These are phyloP conservation scores for Oscheius sp. DNA, from an alignment of 2,888 invertebrate species.

Conservation along the genomic window DNA sequence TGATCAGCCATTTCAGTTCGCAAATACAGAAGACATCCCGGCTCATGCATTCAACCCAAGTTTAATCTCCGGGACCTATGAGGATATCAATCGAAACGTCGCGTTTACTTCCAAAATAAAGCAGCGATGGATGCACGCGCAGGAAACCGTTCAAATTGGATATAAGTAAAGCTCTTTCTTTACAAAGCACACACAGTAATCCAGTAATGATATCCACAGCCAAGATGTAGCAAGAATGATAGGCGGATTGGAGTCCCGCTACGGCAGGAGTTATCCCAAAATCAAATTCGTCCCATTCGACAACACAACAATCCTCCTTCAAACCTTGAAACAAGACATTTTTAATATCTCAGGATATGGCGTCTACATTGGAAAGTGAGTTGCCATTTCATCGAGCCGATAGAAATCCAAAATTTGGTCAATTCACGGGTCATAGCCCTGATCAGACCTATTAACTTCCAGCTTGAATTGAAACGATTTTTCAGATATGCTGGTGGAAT, in stretches of 20 bases:
- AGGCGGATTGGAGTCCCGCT: neutral
- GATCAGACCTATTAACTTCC: too few species aligned
- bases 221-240: neutral
- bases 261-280: neutral
- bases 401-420: too few species aligned
- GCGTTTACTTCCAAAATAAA: neutral
- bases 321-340: constrained; percentile 32
- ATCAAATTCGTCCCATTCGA: neutral
- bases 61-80: neutral
- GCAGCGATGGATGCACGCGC: constrained; percentile 4
- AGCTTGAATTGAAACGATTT: neutral
- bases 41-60: neutral
- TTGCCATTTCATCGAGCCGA: too few species aligned
- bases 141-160: neutral
- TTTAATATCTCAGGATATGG: constrained; percentile 18
- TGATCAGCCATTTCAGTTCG: neutral
- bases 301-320: constrained; percentile 14
- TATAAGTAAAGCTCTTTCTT: neutral
- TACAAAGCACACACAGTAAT: neutral
- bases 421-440: too few species aligned
- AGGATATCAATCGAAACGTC: constrained; percentile 11
- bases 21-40: neutral
- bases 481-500: constrained; percentile 41
- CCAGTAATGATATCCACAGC: neutral
- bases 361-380: neutral